Base-by-base conservation (phyloP, 2,797 vertebrate species). In the Alcedo atthis region DNA sequence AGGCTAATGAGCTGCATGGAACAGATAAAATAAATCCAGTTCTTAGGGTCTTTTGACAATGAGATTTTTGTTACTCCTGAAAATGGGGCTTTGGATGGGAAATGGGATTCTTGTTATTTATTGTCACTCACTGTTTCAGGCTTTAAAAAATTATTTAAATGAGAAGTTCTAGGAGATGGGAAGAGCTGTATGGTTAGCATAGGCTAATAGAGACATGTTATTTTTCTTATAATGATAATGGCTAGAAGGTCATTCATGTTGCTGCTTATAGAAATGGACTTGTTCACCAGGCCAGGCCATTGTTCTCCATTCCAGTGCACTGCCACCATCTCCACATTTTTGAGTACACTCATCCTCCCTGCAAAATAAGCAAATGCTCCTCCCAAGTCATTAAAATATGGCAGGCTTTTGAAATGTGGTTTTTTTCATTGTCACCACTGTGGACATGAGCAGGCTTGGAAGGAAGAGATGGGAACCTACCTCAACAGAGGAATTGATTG, bases 1-100 rank as follows among this genome's bases (percentile, higher is more conserved):
- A 97, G 83, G 94, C 92, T 97, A 95, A 96, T 95, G 90, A 96
- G 87, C 90, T 96, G 79, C 93, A 74, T 66, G 78, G 83, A 95
- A 91, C 46, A 79, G 79, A 92, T 85, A 92, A 95, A 95, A 90
- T 95, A 94, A 87, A 95, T 96, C 91, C 92, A 85, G 81, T 69
- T 97, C 83, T 92, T 95, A 89, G 90, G 77, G 75, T 86, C 82
- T 8, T 93, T 97, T 95, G 85, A 97, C 92, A 96, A 17, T 79
- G 75, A 92, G 81, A 91, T 96, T 92, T 91, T 94, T 96, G 92
- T 97, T 95, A 93, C 58, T 95, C 49, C 66, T 95, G 71, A 82
- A 94, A 94, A 95, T 20, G n/a, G 69, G 46, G 32, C 74, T 96
- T 94, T 49, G 46, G 54, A 75, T 91, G 69, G 82, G 93, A 95